Percentiles rank a stretch among this genome's conserved stretches.
Evolutionary conservation across 2,797 vertebrate genomes (phyloP).

Genomic region (Petrocephalus schoutedeni): DNA sequence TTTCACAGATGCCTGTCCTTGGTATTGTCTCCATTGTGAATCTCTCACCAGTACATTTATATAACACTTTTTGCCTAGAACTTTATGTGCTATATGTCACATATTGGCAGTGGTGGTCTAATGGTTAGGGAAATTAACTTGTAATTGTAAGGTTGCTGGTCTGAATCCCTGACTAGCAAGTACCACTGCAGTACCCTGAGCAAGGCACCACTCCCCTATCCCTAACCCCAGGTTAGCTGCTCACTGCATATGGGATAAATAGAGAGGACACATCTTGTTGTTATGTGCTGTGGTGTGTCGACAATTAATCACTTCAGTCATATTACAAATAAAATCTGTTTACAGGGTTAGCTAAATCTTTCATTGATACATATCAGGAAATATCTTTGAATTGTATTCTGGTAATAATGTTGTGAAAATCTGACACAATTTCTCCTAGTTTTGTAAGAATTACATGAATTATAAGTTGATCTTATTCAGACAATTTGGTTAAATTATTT

Average conservation of each 20-base stretch:
- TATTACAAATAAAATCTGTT: not conserved
- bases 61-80: not conserved
- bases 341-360: not conserved
- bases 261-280: too few relatives aligned
- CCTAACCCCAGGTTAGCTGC: too few relatives aligned
- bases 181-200: too few relatives aligned
- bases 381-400: not conserved
- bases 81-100: not conserved
- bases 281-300: too few relatives aligned
- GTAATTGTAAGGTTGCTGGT: too few relatives aligned
- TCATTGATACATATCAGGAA: not conserved
- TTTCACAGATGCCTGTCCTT: constrained; percentile 21
- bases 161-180: too few relatives aligned
- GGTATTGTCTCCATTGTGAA: not conserved
- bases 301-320: too few relatives aligned
- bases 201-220: too few relatives aligned
- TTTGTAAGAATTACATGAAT: not conserved
- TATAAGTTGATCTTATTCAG: not conserved
- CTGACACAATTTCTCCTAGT: not conserved
- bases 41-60: not conserved
- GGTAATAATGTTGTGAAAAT: not conserved
- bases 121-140: too few relatives aligned
- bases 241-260: too few relatives aligned
- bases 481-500: not conserved
- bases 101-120: too few relatives aligned